Evolutionary conservation across 2,113 vertebrate genomes (phyloP), one percentile per base, ranked within the genome.

Genomic region (Bos javanicus): DNA sequence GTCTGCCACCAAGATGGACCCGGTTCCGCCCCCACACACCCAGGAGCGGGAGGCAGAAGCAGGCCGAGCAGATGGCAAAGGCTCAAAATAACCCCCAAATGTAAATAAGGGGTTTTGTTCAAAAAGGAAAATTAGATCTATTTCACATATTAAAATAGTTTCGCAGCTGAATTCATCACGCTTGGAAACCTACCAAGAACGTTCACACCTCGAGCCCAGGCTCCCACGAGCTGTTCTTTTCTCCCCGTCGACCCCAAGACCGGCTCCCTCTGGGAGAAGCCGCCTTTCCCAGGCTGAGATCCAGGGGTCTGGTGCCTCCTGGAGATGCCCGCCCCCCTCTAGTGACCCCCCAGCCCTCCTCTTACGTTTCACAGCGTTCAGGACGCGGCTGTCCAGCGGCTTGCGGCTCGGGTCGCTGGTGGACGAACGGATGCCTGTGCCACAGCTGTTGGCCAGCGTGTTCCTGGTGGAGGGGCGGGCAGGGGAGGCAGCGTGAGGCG

Each of bases 321-420:
- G 1, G 52, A 59, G 25, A 30, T 25, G 33, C 48, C 0, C 21
- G 5, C 39, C 8, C 46, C 13, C 8, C 16, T 59, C 23, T 25
- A 21, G 16, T 15, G 28, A 7, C 4, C 71, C 71, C 64, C 30
- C 7, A 3, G 2, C 5, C n/a, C 19, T 14, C 56, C 90, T 39
- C 99, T 99, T 98, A 99, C 99, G 88, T 99, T 99, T 99, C 90
- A 99, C 99, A 19, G 99, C 99, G 5, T 99, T 99, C 28, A 99
- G 99, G 91, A 99, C 99, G 5, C 99, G 98, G 99, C 99, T 99
- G 99, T 99, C 99, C 98, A 99, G 98, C 0, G 99, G 99, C 95
- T 99, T 99, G 95, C 99, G 98, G 98, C 99, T 99, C 0, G 99
- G 99, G 98, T 99, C 99, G 16, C 99, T 99, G 13, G 99, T 99